Evolutionary conservation across 2,888 invertebrate genomes (phyloP).

Genomic region (Ennomos erosarius): DNA sequence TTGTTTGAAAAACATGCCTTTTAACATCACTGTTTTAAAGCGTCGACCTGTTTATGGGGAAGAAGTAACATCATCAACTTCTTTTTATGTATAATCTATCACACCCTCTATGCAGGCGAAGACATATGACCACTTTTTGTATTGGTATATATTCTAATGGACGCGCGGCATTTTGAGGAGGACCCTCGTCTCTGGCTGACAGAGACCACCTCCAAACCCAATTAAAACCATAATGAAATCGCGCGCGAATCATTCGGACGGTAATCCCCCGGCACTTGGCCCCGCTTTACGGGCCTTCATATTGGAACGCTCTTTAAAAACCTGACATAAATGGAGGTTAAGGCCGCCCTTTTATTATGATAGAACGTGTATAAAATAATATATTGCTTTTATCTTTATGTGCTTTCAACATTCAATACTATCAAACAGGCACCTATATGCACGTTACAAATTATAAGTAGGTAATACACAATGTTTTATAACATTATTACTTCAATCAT

Average conservation of each 20-base stretch:
- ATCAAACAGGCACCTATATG: not conserved
- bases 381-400: constrained; percentile 9
- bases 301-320: constrained; percentile 10
- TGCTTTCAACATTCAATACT: constrained; percentile 1
- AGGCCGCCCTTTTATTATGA: constrained; percentile 19
- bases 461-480: too few relatives aligned
- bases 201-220: constrained; percentile 3
- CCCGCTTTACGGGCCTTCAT: not conserved
- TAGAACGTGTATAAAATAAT: constrained; percentile 18
- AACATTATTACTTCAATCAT: too few relatives aligned
- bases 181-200: constrained; percentile 14
- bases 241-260: constrained; percentile 9
- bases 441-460: too few relatives aligned
- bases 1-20: too few relatives aligned
- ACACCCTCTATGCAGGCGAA: not conserved
- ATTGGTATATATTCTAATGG: constrained; percentile 10
- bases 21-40: too few relatives aligned
- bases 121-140: constrained; percentile 10
- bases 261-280: constrained; percentile 3
- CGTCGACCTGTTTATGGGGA: too few relatives aligned
- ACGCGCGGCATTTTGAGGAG: constrained; percentile 6
- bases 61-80: too few relatives aligned
- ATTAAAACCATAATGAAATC: constrained; percentile 16
- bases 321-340: constrained; percentile 8
- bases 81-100: not conserved